These are phyloP conservation scores for Rutilus rutilus DNA, from an alignment of 2,113 vertebrate species.

Conservation along the genomic window DNA sequence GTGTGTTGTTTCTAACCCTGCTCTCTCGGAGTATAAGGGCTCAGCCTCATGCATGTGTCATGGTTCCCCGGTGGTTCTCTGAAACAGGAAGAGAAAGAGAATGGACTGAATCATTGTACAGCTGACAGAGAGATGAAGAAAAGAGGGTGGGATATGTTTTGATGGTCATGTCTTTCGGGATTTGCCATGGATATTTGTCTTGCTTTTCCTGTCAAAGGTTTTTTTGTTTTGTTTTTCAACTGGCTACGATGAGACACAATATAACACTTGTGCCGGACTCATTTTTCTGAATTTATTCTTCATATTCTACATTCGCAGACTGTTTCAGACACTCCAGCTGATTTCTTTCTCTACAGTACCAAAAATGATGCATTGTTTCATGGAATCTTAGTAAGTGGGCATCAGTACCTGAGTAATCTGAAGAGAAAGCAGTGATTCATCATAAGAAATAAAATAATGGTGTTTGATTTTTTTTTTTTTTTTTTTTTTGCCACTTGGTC, in stretches of 20 bases:
- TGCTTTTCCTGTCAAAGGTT: conserved; percentile 40
- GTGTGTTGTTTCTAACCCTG: conserved; percentile 38
- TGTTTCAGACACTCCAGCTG: neutral
- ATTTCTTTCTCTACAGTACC: neutral
- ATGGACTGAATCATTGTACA: conserved; percentile 69
- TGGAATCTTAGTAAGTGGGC: neutral
- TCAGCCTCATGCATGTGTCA: conserved; percentile 22
- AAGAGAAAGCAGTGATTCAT: neutral
- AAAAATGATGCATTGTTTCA: conserved; percentile 12
- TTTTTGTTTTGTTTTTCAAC: conserved; percentile 1
- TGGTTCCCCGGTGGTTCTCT: conserved; percentile 63
- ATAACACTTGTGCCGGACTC: conserved; percentile 18
- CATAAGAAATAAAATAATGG: neutral
- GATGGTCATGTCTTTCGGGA: conserved; percentile 67
- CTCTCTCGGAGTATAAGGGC: neutral
- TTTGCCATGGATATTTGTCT: conserved; percentile 49
- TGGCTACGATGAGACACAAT: conserved; percentile 9
- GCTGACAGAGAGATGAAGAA: conserved; percentile 57
- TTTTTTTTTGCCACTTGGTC: neutral
- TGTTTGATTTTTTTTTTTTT: too few species aligned
- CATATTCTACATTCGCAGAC: conserved; percentile 28
- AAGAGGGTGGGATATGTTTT: conserved; percentile 58
- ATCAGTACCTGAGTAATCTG: neutral
- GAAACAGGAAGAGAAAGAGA: conserved; percentile 69
- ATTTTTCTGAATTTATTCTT: conserved; percentile 46